A percentile compares a stretch with the other conserved stretches of the same genome.
Conservation (phyloP, 1,140 invertebrate genomes). For the Piezodorus guildinii region DNA sequence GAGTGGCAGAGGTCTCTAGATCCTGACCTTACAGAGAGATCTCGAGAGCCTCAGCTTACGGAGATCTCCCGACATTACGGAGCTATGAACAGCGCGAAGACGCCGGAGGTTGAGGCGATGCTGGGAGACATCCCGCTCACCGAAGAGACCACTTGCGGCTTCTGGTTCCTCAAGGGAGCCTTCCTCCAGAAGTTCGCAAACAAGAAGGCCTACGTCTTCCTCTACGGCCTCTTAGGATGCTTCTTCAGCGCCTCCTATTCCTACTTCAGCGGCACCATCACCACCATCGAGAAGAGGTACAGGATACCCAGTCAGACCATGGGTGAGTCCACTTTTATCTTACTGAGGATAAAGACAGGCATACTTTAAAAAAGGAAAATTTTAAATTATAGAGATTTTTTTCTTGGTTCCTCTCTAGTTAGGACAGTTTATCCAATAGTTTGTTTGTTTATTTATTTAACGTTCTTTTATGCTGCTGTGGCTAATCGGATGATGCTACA, state of each 20-base stretch:
- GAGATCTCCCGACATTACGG: not conserved
- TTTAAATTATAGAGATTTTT: no score
- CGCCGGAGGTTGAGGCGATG: conserved; percentile 1
- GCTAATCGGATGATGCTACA: no score
- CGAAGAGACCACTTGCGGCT: conserved; percentile 50
- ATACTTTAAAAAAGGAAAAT: no score
- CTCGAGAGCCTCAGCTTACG: no score
- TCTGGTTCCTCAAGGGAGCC: conserved; percentile 44
- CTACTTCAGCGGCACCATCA: conserved; percentile 65
- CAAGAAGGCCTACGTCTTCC: conserved; percentile 58
- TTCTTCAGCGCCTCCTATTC: conserved; percentile 62
- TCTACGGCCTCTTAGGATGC: conserved; percentile 60
- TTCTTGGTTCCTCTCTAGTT: no score
- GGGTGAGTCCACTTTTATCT: conserved; percentile 36
- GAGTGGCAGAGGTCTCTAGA: not conserved
- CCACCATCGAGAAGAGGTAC: conserved; percentile 68
- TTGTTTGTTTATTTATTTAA: no score
- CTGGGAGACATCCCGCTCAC: conserved; percentile 38
- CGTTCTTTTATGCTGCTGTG: no score
- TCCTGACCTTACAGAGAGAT: not conserved
- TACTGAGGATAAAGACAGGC: no score
- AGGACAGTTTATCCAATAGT: no score
- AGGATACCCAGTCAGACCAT: conserved; percentile 64
- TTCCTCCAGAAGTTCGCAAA: conserved; percentile 56
- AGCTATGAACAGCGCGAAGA: not conserved